These are phyloP conservation scores for Nomia melanderi DNA, from an alignment of 1,140 invertebrate species.

Conservation along the genomic window DNA sequence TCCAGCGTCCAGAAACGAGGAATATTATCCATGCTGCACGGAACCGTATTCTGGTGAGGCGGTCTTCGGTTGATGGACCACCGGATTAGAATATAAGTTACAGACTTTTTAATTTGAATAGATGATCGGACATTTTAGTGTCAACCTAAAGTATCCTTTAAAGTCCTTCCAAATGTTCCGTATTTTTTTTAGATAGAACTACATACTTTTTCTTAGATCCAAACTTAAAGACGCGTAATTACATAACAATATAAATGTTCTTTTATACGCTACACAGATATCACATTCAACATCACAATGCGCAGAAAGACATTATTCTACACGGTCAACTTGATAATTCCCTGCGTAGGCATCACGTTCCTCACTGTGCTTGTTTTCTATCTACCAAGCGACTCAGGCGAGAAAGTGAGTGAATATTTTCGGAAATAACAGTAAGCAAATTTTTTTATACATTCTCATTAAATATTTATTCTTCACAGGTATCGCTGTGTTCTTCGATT, in stretches of 20 bases:
- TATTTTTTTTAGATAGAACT: no score
- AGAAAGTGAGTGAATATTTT: constrained; percentile 85
- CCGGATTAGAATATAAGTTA: no score
- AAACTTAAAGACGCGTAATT: no score
- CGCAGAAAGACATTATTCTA: constrained; percentile 95
- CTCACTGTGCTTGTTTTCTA: constrained; percentile 97
- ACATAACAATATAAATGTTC: no score
- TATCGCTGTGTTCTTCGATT: constrained; percentile 98
- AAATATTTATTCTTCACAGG: constrained; percentile 78
- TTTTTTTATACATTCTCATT: background rate
- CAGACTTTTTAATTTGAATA: no score
- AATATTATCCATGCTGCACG: constrained; percentile 93
- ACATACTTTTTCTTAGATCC: no score
- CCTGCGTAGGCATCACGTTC: constrained; percentile 95
- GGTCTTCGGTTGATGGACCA: background rate
- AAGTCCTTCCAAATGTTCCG: no score
- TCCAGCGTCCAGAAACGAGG: constrained; percentile 93
- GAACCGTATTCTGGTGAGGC: constrained; percentile 90
- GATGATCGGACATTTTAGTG: no score
- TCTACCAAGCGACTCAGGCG: constrained; percentile 96
- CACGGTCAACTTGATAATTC: constrained; percentile 95
- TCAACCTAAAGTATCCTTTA: no score
- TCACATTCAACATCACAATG: constrained; percentile 98
- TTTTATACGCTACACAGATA: no score
- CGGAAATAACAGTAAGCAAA: background rate